Percentiles rank a stretch among this genome's conserved stretches.
Evolutionary conservation across 1,140 invertebrate species (phyloP).

Genomic region (Stenopsyche tienmushanensis): DNA sequence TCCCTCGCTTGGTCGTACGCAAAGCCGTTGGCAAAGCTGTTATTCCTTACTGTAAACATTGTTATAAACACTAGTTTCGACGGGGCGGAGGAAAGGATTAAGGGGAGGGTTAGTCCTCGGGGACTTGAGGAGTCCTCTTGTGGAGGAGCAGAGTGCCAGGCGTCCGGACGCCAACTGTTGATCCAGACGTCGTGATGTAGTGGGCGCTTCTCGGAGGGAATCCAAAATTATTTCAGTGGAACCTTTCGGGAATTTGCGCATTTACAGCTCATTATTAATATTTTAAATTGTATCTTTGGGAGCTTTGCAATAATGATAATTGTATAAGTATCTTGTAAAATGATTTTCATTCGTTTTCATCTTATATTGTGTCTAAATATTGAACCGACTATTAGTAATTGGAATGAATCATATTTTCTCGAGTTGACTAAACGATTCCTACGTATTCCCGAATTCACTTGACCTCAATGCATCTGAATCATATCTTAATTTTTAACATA

Average conservation of each 20-base stretch:
- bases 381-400: too few species aligned
- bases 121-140: constrained; percentile 12
- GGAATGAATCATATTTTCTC: too few species aligned
- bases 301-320: too few species aligned
- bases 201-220: constrained; percentile 3
- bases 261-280: constrained; percentile 33
- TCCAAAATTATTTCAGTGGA: constrained; percentile 38
- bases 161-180: constrained; percentile 23
- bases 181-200: not conserved
- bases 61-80: not conserved
- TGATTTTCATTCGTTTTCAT: too few species aligned
- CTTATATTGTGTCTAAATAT: too few species aligned
- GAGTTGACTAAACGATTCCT: too few species aligned
- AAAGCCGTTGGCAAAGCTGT: constrained; percentile 21
- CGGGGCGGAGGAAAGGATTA: not conserved
- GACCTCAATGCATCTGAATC: too few species aligned
- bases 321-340: too few species aligned
- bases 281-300: too few species aligned
- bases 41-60: constrained; percentile 36
- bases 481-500: too few species aligned
- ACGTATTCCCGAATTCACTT: too few species aligned
- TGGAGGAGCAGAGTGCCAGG: not conserved
- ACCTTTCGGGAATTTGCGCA: constrained; percentile 30
- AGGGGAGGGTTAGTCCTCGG: constrained; percentile 5
- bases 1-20: constrained; percentile 23